Evolutionary conservation across 2,113 vertebrate species (phyloP).

Genomic region (Pluvialis apricaria): DNA sequence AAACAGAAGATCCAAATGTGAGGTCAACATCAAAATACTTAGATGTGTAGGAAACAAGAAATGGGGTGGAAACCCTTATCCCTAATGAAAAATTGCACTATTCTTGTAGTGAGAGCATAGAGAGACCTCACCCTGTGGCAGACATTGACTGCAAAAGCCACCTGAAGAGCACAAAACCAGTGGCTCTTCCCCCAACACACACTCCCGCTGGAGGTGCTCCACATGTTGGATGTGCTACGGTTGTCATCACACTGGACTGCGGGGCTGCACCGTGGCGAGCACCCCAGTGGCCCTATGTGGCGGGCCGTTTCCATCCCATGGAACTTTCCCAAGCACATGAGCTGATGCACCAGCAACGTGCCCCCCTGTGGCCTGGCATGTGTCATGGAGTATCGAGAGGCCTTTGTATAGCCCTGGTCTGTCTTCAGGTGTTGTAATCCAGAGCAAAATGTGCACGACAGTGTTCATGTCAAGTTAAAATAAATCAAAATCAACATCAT

Average conservation of each 20-base stretch:
- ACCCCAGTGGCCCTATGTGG: rapidly evolving
- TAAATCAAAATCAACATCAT: neutral
- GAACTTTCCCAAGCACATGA: neutral
- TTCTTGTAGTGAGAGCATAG: neutral
- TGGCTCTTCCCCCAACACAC: neutral
- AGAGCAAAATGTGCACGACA: neutral
- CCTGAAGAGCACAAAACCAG: neutral
- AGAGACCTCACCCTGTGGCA: neutral
- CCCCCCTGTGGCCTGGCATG: neutral
- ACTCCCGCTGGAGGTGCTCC: rapidly evolving
- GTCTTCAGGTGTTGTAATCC: neutral
- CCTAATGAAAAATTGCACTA: neutral
- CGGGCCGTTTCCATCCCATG: neutral
- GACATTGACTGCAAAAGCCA: neutral
- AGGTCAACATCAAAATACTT: neutral
- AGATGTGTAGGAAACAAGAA: neutral
- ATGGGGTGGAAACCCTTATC: neutral
- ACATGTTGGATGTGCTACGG: rapidly evolving
- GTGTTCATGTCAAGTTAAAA: neutral
- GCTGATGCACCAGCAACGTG: neutral
- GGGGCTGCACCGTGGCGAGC: rapidly evolving
- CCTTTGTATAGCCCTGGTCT: neutral
- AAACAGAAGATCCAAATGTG: neutral
- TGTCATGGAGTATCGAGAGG: neutral
- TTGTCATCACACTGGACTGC: rapidly evolving